Base-by-base conservation (phyloP, 2,888 invertebrate species). In the Noctua pronuba region DNA sequence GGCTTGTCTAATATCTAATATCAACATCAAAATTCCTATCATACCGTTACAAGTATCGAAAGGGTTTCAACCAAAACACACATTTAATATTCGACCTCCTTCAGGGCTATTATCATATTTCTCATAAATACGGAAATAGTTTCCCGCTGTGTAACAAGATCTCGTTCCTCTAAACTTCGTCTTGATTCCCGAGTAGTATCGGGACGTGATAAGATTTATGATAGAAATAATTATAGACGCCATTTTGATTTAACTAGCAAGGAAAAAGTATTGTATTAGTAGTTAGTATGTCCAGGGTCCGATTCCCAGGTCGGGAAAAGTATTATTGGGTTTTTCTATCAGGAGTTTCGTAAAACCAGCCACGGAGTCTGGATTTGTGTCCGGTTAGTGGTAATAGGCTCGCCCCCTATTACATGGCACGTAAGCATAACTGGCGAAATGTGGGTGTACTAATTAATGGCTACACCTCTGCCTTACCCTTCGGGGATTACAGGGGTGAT, bases 101-200 rank as follows among this genome's bases (percentile, higher is more conserved):
- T 68, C 3, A 38, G 28, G 24, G 31, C 73, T 75, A 77, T 85
- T 85, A 86, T 71, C 86, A 77, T 75, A 83, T 83, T 77, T 70
- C 83, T 83, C 84, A 83, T 86, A 86, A 79, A 82, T 80, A 86
- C 79, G 68, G 65, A 75, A 79, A 83, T 79, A 79, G 83, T 75
- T 77, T 67, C 38, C 24, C 62, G 75, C 31, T 28, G 49, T 38
- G 24, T 73, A 75, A 65, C 58, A 60, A 75, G 46, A 64, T 82
- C 67, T 18, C 35, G 21, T 75, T 38, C 44, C 31, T 82, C 60
- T n/a, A 70, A 76, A 70, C 38, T 82, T 70, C 5, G 44, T 67
- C 52, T 28, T 49, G 52, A 65, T 69, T 82, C 13, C n/a, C 4
- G 16, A 80, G 46, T 49, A 64, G 44, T 75, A 68, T 44, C 60